A percentile compares a stretch with the other conserved stretches of the same genome.
Evolutionary conservation across 2,113 vertebrate species (phyloP).

Genomic region (Bolborhynchus lineola): DNA sequence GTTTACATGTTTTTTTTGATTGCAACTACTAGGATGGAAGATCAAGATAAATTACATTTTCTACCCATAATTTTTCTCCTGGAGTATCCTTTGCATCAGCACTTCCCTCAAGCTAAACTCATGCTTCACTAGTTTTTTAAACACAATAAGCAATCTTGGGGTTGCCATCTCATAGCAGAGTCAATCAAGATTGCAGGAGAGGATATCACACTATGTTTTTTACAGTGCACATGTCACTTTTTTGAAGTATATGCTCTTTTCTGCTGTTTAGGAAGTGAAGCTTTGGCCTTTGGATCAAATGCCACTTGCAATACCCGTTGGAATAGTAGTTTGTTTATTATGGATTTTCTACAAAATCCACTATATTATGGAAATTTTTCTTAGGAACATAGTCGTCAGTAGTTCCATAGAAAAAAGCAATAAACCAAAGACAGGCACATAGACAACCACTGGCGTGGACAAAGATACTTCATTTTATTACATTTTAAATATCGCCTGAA

Average conservation of each 20-base stretch:
- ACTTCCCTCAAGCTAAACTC: slow-evolving; percentile 24
- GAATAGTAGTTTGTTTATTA: neutral
- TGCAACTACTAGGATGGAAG: neutral
- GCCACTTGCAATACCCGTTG: neutral
- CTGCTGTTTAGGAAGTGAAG: neutral
- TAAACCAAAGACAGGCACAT: neutral
- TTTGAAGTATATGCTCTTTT: neutral
- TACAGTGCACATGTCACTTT: neutral
- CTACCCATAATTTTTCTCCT: slow-evolving; percentile 27
- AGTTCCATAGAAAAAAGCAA: neutral
- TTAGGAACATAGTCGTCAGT: neutral
- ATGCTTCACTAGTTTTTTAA: slow-evolving; percentile 28
- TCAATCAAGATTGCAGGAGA: neutral
- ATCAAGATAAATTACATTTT: slow-evolving; percentile 34
- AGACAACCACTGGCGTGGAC: neutral
- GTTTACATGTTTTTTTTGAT: neutral
- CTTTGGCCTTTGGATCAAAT: slow-evolving; percentile 13
- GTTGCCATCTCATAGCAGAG: neutral
- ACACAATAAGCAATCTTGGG: neutral
- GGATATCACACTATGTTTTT: neutral
- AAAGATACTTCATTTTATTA: neutral
- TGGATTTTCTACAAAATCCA: neutral
- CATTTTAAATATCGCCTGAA: neutral
- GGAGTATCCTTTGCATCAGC: slow-evolving; percentile 7
- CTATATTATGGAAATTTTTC: neutral